Evolutionary conservation across 2,113 vertebrate species (phyloP), one percentile per base, ranked within the genome.

Genomic region (Atherinomorus stipes): DNA sequence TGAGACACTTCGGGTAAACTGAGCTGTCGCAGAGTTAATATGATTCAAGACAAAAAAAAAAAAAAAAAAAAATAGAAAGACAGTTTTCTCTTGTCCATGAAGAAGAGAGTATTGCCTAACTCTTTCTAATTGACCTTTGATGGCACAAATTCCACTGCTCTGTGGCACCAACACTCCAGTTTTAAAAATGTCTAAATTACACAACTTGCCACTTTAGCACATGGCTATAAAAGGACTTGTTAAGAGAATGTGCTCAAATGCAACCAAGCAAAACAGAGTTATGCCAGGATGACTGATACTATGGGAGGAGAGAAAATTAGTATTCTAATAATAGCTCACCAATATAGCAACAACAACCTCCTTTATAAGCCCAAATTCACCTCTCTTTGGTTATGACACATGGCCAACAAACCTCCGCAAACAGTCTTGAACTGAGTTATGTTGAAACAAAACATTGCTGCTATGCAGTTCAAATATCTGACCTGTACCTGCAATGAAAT

Each of bases 231-330:
- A 88, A 87, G 87, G 87, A 51, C 71, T 63, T 81, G 76, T 87
- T 70, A 79, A 78, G 80, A 88, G 81, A 85, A 87, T 78, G 85
- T 85, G 71, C 74, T 87, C 66, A 78, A 85, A 85, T 75, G 78
- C 80, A 88, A 90, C 87, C 81, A 78, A 85, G 84, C 79, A 90
- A 86, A 90, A 84, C 86, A 74, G 81, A 88, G 80, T 80, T 86
- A 67, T 86, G 81, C 77, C 83, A 80, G 81, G 78, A 87, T 69
- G 80, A 89, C 71, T 79, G 87, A 89, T 87, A 79, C 86, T 85
- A 82, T 74, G 85, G 85, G 85, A 84, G 85, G 67, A 82, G 58
- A 61, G 72, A 77, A 87, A 87, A 84, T 71, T 76, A 74, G 71
- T 56, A 72, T 53, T 74, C 82, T 86, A 88, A 86, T 83, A 90